phyloP scores from a whole-genome alignment of 2,888 invertebrate genomes.

The Phymatocera aterrima region DNA sequence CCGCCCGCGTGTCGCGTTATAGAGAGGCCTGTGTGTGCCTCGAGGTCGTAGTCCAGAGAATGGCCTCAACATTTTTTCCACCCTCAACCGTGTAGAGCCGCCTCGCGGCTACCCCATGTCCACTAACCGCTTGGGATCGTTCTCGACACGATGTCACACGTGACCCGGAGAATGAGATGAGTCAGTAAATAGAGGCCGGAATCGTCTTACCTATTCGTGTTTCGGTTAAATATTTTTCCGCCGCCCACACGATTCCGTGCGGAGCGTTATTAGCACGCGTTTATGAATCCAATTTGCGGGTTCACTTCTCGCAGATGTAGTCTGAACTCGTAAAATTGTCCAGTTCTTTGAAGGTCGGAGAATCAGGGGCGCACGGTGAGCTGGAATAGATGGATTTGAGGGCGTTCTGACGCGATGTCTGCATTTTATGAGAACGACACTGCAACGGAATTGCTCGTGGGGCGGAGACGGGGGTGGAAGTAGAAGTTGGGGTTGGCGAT shows the following conservation, averaged over 20 bases:
- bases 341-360: background rate
- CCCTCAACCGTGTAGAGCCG: background rate
- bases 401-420: background rate
- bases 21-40: slow-evolving; percentile 38
- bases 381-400: background rate
- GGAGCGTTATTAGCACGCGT: too few species aligned
- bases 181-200: background rate
- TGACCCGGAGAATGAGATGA: background rate
- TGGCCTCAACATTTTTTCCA: slow-evolving; percentile 13
- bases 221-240: too few species aligned
- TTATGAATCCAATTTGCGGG: too few species aligned
- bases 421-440: background rate
- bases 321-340: background rate
- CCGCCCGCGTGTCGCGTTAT: slow-evolving; percentile 38
- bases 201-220: background rate
- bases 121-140: slow-evolving; percentile 4
- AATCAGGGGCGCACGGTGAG: background rate
- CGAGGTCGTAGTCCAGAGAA: slow-evolving; percentile 24
- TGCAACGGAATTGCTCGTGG: background rate
- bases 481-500: too few species aligned
- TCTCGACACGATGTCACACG: background rate
- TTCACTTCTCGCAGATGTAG: too few species aligned
- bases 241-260: too few species aligned
- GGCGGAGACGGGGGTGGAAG: too few species aligned
- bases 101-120: too few species aligned